Evolutionary conservation across 2,888 invertebrate genomes (phyloP).

Genomic region (Asteroscopus sphinx): DNA sequence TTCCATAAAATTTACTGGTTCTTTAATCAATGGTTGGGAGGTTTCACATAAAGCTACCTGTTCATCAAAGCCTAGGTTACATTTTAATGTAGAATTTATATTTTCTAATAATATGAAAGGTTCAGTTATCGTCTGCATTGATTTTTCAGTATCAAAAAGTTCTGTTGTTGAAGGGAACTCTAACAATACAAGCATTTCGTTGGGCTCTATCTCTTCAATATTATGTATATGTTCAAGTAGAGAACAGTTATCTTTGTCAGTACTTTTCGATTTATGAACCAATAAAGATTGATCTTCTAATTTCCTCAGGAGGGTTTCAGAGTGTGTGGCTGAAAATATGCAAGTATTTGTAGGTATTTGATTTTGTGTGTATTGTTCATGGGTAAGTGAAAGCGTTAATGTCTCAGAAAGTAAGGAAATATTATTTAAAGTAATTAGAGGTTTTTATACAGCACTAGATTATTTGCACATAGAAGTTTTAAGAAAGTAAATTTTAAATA

Average conservation of each 20-base stretch:
- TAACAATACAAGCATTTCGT: conserved; percentile 5
- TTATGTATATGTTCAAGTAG: background rate
- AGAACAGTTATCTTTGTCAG: conserved; percentile 2
- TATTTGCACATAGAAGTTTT: no score
- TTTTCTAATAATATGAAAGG: background rate
- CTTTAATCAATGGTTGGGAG: conserved; percentile 1
- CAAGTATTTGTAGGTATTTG: conserved; percentile 18
- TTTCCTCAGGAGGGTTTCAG: conserved; percentile 13
- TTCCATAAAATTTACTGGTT: background rate
- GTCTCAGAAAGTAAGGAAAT: background rate
- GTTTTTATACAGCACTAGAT: background rate
- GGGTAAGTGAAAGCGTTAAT: conserved; percentile 20
- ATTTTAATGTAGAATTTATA: background rate
- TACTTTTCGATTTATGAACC: background rate
- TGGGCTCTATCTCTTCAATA: conserved; percentile 11
- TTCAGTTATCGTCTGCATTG: no score
- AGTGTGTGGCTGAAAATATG: conserved; percentile 38
- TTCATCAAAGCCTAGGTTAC: background rate
- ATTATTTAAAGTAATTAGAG: background rate
- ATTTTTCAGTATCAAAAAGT: no score
- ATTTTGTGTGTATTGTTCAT: conserved; percentile 18
- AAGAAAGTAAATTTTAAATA: no score
- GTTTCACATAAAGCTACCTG: conserved; percentile 4
- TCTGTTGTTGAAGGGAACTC: conserved; percentile 1
- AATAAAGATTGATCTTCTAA: conserved; percentile 20